phyloP scores from a whole-genome alignment of 2,797 vertebrate species.

The Zalophus californianus region DNA sequence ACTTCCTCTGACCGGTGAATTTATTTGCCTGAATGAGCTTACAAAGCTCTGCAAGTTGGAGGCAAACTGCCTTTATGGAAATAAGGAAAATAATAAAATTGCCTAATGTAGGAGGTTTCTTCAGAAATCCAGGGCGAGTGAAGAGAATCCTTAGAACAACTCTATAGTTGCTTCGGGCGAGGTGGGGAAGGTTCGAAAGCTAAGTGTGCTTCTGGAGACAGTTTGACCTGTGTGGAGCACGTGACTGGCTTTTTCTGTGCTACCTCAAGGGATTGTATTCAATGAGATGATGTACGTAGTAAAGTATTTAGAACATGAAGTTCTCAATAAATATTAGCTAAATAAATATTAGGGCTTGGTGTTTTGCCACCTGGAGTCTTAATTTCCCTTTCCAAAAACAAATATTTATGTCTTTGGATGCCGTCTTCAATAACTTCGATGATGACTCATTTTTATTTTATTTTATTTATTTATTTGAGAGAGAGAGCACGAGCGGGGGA shows the following conservation, averaged over 20 bases:
- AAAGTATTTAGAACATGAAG: background rate
- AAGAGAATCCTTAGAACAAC: background rate
- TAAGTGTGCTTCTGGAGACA: background rate
- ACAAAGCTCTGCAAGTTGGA: conserved; percentile 11
- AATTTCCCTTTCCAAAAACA: conserved; percentile 44
- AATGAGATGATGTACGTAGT: background rate
- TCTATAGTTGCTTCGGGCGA: background rate
- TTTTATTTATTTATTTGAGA: too few relatives aligned
- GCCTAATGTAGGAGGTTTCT: background rate
- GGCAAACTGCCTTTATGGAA: background rate
- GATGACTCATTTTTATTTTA: background rate
- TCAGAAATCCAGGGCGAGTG: background rate
- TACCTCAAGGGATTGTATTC: background rate
- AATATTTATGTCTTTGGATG: conserved; percentile 44
- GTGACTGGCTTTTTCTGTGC: background rate
- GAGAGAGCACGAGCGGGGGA: too few relatives aligned
- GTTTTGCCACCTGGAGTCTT: conserved; percentile 18
- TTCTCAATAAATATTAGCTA: conserved; percentile 26
- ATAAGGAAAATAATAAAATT: background rate
- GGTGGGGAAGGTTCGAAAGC: background rate
- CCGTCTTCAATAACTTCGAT: background rate
- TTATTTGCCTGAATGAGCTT: background rate
- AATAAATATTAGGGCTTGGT: background rate
- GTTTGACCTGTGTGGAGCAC: background rate
- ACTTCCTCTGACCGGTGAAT: background rate